Evolutionary conservation across 2,113 vertebrate genomes (phyloP).

Genomic region (Beaufortia kweichowensis): DNA sequence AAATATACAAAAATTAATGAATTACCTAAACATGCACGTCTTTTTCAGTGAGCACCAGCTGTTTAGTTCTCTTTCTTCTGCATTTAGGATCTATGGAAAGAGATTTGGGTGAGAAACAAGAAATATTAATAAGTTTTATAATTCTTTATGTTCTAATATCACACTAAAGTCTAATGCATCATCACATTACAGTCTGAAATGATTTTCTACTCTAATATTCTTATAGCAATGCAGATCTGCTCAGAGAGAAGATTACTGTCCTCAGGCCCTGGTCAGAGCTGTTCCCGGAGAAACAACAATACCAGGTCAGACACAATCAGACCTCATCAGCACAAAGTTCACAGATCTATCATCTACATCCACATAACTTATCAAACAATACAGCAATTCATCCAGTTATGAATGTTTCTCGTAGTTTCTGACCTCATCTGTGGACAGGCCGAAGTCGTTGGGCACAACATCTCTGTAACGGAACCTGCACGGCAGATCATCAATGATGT

Average conservation of each 20-base stretch:
- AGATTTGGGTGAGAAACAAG: not conserved
- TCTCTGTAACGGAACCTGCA: constrained; percentile 87
- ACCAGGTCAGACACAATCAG: constrained; percentile 73
- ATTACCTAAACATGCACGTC: constrained; percentile 90
- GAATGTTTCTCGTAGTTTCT: not conserved
- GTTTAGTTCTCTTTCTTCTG: constrained; percentile 86
- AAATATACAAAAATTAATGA: no score
- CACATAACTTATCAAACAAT: not conserved
- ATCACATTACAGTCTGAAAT: no score
- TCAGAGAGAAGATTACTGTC: constrained; percentile 82
- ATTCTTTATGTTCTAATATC: no score
- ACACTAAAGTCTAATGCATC: no score
- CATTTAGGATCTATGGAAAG: constrained; percentile 76
- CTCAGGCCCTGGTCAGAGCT: constrained; percentile 77
- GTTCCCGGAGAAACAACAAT: constrained; percentile 66
- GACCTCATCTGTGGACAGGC: constrained; percentile 84
- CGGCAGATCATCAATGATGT: constrained; percentile 85
- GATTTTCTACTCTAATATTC: no score
- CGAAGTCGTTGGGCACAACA: constrained; percentile 86
- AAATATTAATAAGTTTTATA: not conserved
- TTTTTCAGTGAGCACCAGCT: constrained; percentile 87
- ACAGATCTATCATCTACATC: not conserved
- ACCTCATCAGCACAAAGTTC: constrained; percentile 73
- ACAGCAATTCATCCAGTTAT: not conserved
- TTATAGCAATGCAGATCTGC: constrained; percentile 51